Base-by-base conservation (phyloP, 2,888 invertebrate species). In the Prosopocoilus inquinatus region DNA sequence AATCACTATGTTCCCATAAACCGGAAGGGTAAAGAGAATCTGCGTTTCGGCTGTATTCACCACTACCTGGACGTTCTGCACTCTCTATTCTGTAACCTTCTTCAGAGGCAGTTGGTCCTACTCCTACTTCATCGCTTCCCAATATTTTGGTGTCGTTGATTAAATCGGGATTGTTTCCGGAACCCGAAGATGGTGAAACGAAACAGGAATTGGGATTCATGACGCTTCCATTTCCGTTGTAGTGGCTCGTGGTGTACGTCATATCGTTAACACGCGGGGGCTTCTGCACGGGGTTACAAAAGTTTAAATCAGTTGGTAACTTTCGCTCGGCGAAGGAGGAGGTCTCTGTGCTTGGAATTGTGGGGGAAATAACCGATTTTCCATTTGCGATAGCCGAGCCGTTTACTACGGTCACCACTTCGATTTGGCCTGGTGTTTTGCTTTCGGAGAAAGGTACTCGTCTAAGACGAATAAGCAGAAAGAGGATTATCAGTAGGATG, bases 81-180 rank as follows among this genome's bases (percentile, higher is more conserved):
- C 78, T 73, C 9, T 76, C 75, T 16, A 74, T 54, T 67, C 73
- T 60, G 52, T 68, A 70, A 28, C 63, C 64, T 41, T 67, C 68
- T 45, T 68, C 70, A 64, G 70, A 57, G 34, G 64, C 60, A 4
- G 62, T 60, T 3, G 68, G 64, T 28, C 20, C 20, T 28, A 79
- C 74, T 32, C 64, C 70, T 48, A 79, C 74, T 57, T 82, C 82
- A 12, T 77, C 79, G 57, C 80, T 81, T 58, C 84, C 87, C 56
- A 84, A 83, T 46, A 85, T 82, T 73, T 87, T 83, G 3, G 91
- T 91, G 70, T 92, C 92, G 69, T 90, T 90, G 69, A 93, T 92
- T 61, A 93, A 80, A 75, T 92, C 92, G 2, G 92, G 92, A 75
- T 92, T 91, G 67, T 92, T 91, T 66, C 85, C 83, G 60, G 86